phyloP scores from a whole-genome alignment of 2,113 vertebrate species.

The Podocnemis expansa region DNA sequence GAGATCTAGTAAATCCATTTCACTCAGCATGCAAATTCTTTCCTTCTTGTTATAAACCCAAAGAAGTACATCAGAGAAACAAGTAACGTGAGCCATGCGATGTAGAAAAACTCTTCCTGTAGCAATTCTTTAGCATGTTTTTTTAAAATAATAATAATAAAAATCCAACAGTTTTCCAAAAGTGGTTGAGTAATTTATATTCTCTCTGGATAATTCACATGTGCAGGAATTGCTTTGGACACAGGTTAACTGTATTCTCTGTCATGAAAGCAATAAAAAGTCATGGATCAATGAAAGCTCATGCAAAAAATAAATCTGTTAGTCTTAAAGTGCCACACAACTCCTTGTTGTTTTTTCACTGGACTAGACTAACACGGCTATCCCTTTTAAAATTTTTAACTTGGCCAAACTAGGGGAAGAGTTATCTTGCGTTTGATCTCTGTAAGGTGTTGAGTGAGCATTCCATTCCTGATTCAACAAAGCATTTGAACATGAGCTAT shows the following conservation, averaged over 20 bases:
- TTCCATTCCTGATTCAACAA: background rate
- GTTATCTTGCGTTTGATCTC: background rate
- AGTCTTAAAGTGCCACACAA: no score
- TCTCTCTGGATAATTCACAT: background rate
- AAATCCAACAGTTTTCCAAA: background rate
- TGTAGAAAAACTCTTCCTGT: background rate
- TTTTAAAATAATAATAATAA: slow-evolving; percentile 2
- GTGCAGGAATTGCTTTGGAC: background rate
- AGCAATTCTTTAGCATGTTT: background rate
- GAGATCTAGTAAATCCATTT: slow-evolving; percentile 26
- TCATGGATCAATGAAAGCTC: background rate
- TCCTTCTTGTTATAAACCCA: background rate
- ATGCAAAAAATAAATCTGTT: no score
- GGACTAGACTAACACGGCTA: no score
- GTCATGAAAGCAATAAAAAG: background rate
- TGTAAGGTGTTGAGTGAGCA: background rate
- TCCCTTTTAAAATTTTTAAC: no score
- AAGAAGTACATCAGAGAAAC: background rate
- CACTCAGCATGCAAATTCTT: background rate
- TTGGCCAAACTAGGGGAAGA: background rate
- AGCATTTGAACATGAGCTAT: background rate
- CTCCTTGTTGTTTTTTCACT: no score
- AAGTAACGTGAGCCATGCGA: background rate
- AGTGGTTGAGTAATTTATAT: background rate
- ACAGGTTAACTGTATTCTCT: fast-evolving